Conservation (phyloP, 2,797 vertebrate genomes). For the Danio jaintianensis region DNA sequence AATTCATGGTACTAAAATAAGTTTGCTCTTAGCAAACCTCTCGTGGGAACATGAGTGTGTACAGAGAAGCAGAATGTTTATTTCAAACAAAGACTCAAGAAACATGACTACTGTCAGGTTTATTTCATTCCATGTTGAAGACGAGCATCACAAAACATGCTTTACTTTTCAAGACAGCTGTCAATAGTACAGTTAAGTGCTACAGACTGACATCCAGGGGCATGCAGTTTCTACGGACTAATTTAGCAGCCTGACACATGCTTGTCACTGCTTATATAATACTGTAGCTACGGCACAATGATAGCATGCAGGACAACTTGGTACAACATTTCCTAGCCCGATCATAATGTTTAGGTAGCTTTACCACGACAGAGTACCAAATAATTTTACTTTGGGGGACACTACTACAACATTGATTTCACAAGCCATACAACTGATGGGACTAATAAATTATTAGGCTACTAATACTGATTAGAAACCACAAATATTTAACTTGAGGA, state of each 20-base stretch:
- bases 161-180: slow-evolving; percentile 6
- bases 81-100: slow-evolving; percentile 15
- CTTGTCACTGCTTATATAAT: slow-evolving; percentile 43
- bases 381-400: background rate
- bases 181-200: slow-evolving; percentile 34
- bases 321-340: slow-evolving; percentile 16
- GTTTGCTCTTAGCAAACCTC: slow-evolving; percentile 16
- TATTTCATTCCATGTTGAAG: slow-evolving; percentile 42
- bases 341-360: slow-evolving; percentile 3
- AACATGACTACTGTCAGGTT: slow-evolving; percentile 34
- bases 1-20: slow-evolving; percentile 40
- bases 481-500: background rate
- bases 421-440: slow-evolving; percentile 6
- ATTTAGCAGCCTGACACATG: slow-evolving; percentile 38
- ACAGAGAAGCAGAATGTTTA: slow-evolving; percentile 7
- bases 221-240: slow-evolving; percentile 46
- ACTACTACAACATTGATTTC: background rate
- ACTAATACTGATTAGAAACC: slow-evolving; percentile 5
- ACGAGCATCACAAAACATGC: slow-evolving; percentile 29
- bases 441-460: background rate
- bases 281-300: slow-evolving; percentile 36
- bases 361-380: slow-evolving; percentile 22
- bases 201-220: slow-evolving; percentile 28
- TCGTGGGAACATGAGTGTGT: background rate
- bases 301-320: slow-evolving; percentile 10